Evolutionary conservation across 2,888 invertebrate genomes (phyloP).

Genomic region (Schizaphis graminum): DNA sequence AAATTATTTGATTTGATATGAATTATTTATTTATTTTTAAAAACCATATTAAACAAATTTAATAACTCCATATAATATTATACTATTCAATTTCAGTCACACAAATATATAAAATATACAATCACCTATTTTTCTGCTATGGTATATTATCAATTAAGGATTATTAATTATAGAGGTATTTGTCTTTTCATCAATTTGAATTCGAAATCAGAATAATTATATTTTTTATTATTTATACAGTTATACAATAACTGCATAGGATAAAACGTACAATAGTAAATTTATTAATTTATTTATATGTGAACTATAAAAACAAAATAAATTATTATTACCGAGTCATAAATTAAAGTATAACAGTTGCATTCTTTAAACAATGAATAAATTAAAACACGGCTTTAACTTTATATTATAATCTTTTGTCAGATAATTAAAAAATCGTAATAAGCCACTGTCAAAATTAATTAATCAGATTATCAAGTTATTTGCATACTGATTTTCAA

Average conservation of each 20-base stretch:
- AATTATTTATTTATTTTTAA: not conserved
- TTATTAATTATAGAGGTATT: not conserved
- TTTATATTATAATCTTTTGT: not conserved
- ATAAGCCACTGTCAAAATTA: slow-evolving; percentile 3
- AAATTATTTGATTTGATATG: not conserved
- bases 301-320: not conserved
- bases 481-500: slow-evolving; percentile 12
- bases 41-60: not conserved
- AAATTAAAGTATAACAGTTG: not conserved
- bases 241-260: not conserved
- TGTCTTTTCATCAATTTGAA: not conserved
- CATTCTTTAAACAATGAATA: not conserved
- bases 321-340: not conserved
- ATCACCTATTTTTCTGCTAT: not conserved
- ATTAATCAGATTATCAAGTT: slow-evolving; percentile 12
- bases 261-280: not conserved
- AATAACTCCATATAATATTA: not conserved
- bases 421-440: not conserved
- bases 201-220: not conserved
- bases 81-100: not conserved
- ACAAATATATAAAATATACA: not conserved
- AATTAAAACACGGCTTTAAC: not conserved
- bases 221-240: not conserved
- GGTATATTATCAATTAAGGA: not conserved
- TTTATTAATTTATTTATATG: not conserved